phyloP scores from a whole-genome alignment of 1,140 invertebrate genomes.

The Lamellibrachia luymesi region DNA sequence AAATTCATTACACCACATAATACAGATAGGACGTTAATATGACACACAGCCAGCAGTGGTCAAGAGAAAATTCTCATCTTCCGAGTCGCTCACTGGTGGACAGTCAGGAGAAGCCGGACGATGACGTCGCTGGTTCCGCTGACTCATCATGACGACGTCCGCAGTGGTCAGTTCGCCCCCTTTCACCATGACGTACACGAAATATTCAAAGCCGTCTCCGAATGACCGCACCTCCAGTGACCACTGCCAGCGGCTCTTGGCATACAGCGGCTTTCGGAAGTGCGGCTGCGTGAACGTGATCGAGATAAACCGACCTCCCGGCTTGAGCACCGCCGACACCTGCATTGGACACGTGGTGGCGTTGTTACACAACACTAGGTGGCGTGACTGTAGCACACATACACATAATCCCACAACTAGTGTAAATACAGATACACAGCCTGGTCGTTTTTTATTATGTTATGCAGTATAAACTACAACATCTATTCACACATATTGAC shows the following conservation, averaged over 20 bases:
- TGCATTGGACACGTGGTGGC: slow-evolving; percentile 28
- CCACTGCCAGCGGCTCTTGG: slow-evolving; percentile 46
- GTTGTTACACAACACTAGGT: not conserved
- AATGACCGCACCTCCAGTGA: slow-evolving; percentile 47
- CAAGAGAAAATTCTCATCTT: not conserved
- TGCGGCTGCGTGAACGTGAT: slow-evolving; percentile 62
- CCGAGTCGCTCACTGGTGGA: not conserved
- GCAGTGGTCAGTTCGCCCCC: slow-evolving; percentile 29
- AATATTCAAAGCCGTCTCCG: slow-evolving; percentile 59
- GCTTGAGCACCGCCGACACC: slow-evolving; percentile 51
- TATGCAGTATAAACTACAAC: too few species aligned
- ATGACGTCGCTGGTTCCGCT: not conserved
- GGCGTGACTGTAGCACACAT: not conserved
- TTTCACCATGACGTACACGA: slow-evolving; percentile 55
- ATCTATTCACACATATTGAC: too few species aligned
- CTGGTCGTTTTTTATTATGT: too few species aligned
- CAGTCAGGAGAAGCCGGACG: not conserved
- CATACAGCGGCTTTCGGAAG: slow-evolving; percentile 57
- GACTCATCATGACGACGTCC: slow-evolving; percentile 10
- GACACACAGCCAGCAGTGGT: not conserved
- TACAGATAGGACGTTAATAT: not conserved
- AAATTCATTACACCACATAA: not conserved
- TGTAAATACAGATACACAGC: too few species aligned
- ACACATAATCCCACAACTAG: not conserved
- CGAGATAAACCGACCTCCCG: slow-evolving; percentile 59